Percentiles rank a stretch among this genome's conserved stretches.
Conservation (phyloP, 1,140 invertebrate species). For the Drosophila ogumai region DNA sequence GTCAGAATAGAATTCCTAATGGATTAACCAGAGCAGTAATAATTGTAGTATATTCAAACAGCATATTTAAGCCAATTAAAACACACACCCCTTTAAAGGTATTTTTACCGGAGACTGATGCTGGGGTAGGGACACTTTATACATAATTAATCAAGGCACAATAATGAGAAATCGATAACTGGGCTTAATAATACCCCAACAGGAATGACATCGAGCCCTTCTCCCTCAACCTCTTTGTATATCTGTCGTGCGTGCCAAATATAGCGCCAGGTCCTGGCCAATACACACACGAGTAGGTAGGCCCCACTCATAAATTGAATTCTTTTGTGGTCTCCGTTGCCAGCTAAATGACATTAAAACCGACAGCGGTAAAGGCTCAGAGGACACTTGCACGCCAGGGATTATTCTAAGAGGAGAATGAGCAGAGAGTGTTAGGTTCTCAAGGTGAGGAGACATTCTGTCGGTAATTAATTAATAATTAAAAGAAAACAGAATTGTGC, state of each 20-base stretch:
- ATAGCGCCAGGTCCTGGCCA: slow-evolving; percentile 70
- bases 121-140: slow-evolving; percentile 34
- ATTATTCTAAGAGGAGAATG: slow-evolving; percentile 2
- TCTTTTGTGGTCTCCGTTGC: slow-evolving; percentile 62
- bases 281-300: slow-evolving; percentile 26
- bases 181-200: slow-evolving; percentile 63
- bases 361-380: slow-evolving; percentile 35
- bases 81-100: neutral
- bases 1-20: no score
- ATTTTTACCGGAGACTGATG: slow-evolving; percentile 21
- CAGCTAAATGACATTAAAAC: slow-evolving; percentile 71
- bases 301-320: slow-evolving; percentile 64
- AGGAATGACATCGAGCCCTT: slow-evolving; percentile 17
- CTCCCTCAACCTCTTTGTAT: slow-evolving; percentile 1
- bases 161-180: slow-evolving; percentile 78
- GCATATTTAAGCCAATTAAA: neutral
- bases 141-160: slow-evolving; percentile 70
- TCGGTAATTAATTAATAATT: neutral
- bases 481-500: neutral
- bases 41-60: neutral
- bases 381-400: slow-evolving; percentile 36
- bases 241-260: slow-evolving; percentile 71
- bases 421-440: neutral
- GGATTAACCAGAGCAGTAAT: neutral
- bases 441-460: neutral